Conservation (phyloP, 2,888 invertebrate genomes). For the Eupithecia centaureata region DNA sequence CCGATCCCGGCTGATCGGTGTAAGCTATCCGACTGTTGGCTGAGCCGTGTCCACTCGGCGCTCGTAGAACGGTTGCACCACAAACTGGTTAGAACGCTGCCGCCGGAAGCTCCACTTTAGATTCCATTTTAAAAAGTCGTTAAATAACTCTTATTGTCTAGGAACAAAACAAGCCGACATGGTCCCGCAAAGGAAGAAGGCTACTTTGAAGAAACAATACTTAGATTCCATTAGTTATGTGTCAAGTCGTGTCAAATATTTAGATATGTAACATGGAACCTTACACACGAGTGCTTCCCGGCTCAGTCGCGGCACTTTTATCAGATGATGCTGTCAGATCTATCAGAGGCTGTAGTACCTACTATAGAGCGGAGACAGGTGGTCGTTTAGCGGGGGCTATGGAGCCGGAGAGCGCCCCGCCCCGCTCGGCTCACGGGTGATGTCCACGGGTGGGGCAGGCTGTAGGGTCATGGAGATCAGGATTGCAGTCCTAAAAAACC, state of each 20-base stretch:
- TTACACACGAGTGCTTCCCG: too few relatives aligned
- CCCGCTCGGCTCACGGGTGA: background rate
- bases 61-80: slow-evolving; percentile 8
- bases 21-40: slow-evolving; percentile 18
- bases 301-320: too few relatives aligned
- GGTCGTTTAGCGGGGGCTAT: background rate
- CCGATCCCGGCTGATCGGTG: slow-evolving; percentile 23
- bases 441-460: too few relatives aligned
- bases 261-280: too few relatives aligned
- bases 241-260: too few relatives aligned
- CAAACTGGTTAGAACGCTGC: slow-evolving; percentile 4
- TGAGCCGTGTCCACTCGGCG: slow-evolving; percentile 4
- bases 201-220: too few relatives aligned
- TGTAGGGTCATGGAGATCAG: background rate
- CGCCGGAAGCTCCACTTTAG: background rate
- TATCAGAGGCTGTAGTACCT: too few relatives aligned
- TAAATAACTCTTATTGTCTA: background rate
- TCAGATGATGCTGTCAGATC: too few relatives aligned
- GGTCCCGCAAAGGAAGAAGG: background rate
- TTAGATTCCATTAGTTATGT: too few relatives aligned
- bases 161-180: background rate
- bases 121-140: background rate
- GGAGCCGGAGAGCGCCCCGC: background rate
- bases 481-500: background rate
- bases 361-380: background rate